Conservation (phyloP, 2,113 vertebrate species). For the Herpailurus yagouaroundi region DNA sequence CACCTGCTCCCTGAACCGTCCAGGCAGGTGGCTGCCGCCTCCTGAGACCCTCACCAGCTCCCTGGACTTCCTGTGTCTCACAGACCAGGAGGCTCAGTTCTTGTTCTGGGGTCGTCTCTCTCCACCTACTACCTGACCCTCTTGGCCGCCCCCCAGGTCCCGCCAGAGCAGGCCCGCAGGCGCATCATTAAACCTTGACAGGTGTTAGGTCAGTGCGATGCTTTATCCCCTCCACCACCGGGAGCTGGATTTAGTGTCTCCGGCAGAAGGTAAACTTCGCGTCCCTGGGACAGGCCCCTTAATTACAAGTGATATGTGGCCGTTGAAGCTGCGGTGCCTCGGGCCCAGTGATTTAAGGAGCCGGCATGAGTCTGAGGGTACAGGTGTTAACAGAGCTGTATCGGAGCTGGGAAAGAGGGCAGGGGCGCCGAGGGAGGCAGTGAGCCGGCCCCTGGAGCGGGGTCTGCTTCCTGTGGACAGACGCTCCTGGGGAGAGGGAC, state of each 20-base stretch:
- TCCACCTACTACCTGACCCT: neutral
- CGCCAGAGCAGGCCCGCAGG: neutral
- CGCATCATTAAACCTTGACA: neutral
- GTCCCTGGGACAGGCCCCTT: slow-evolving; percentile 51
- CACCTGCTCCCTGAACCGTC: neutral
- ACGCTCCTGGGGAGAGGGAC: neutral
- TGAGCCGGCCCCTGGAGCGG: rapidly evolving
- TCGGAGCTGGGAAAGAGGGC: neutral
- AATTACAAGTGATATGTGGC: slow-evolving; percentile 68
- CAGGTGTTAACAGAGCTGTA: neutral
- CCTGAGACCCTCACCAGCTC: neutral
- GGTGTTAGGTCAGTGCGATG: neutral
- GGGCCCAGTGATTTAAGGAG: slow-evolving; percentile 21
- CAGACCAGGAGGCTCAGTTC: neutral
- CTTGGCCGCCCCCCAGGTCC: rapidly evolving
- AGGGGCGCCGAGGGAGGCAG: rapidly evolving
- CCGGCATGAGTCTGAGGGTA: neutral
- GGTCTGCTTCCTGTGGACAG: rapidly evolving
- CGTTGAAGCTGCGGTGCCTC: neutral
- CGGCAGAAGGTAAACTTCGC: slow-evolving; percentile 62
- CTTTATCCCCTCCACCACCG: slow-evolving; percentile 34
- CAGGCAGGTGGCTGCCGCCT: neutral
- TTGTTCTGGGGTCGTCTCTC: no score
- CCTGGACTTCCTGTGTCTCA: neutral
- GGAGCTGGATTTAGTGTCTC: slow-evolving; percentile 74